phyloP scores from a whole-genome alignment of 2,113 vertebrate genomes.

The Progne subis region DNA sequence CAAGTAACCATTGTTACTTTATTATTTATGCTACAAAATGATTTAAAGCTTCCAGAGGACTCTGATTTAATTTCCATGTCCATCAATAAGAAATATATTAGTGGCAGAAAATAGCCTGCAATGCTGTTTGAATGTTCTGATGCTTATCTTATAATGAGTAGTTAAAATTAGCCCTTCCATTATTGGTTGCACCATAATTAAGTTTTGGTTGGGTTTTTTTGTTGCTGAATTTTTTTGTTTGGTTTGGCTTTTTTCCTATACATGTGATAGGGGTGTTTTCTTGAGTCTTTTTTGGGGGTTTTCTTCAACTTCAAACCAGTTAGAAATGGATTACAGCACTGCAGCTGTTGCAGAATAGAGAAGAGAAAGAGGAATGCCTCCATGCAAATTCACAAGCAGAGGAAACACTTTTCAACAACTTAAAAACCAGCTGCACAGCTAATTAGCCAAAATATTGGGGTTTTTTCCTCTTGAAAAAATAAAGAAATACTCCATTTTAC shows the following conservation, averaged over 20 bases:
- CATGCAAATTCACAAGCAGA: slow-evolving; percentile 59
- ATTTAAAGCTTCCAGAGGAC: neutral
- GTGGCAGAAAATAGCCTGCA: neutral
- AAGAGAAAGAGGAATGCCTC: slow-evolving; percentile 3
- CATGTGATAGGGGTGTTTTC: rapidly evolving
- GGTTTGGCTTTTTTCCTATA: neutral
- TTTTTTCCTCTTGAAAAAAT: neutral
- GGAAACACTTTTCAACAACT: slow-evolving; percentile 56
- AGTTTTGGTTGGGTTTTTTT: neutral
- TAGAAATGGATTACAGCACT: slow-evolving; percentile 4
- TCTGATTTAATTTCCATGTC: neutral
- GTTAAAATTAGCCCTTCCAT: neutral
- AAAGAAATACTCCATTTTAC: neutral
- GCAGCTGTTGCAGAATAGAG: slow-evolving; percentile 62
- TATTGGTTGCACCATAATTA: neutral
- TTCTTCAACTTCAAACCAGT: neutral
- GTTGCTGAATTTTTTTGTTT: too few relatives aligned
- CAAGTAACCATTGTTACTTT: neutral
- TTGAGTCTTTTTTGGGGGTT: neutral
- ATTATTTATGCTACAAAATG: neutral
- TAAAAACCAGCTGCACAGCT: slow-evolving; percentile 64
- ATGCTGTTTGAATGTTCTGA: neutral
- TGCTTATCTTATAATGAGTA: neutral
- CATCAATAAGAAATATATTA: neutral
- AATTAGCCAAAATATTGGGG: slow-evolving; percentile 55